Evolutionary conservation across 2,113 vertebrate genomes (phyloP).

Genomic region (Fregata magnificens): DNA sequence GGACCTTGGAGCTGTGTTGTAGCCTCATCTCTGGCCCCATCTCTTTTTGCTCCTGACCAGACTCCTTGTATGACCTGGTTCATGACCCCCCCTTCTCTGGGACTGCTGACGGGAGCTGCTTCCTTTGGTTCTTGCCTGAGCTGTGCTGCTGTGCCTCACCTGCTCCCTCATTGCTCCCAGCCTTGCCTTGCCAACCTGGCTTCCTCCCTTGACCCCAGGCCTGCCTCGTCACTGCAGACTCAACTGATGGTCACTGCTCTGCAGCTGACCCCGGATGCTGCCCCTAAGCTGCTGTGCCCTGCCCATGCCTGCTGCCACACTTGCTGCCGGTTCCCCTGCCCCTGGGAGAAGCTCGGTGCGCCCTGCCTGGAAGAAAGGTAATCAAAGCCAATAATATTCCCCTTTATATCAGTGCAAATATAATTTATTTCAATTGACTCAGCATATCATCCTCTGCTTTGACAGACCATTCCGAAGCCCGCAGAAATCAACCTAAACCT

Average conservation of each 20-base stretch:
- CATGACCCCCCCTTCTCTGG: not conserved
- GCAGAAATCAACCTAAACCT: not conserved
- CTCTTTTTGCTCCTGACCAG: not conserved
- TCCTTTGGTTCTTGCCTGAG: not conserved
- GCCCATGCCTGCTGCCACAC: accelerated
- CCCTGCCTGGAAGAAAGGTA: not conserved
- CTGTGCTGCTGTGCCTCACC: not conserved
- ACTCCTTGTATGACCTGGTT: not conserved
- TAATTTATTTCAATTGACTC: not conserved
- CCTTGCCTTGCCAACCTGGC: not conserved
- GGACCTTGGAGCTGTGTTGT: not conserved
- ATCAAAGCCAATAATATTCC: not conserved
- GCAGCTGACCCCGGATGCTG: accelerated
- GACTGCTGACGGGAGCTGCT: not conserved
- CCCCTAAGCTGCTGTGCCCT: not conserved
- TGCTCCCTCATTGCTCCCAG: accelerated
- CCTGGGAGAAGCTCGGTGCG: not conserved
- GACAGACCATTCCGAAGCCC: not conserved
- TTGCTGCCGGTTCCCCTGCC: not conserved
- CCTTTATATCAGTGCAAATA: not conserved
- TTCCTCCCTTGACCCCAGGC: not conserved
- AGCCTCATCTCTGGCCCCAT: not conserved
- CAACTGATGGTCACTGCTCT: not conserved
- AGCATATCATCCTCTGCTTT: not conserved
- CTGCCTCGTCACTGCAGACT: not conserved